Percentiles rank a stretch among this genome's conserved stretches.
phyloP scores from a whole-genome alignment of 1,140 invertebrate genomes.

The Leptopilina clavipes region DNA sequence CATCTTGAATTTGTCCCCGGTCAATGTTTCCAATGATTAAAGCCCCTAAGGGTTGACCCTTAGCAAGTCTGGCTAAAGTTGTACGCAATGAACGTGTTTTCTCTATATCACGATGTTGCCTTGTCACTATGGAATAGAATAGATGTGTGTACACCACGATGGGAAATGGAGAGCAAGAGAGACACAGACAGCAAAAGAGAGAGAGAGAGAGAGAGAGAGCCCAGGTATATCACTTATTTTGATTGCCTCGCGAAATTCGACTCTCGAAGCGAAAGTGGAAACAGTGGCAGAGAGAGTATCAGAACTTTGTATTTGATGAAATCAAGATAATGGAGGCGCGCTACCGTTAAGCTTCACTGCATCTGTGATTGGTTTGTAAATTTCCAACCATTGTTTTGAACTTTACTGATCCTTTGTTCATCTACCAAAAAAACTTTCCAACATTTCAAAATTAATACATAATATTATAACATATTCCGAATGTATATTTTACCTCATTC shows the following conservation, averaged over 20 bases:
- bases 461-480: background rate
- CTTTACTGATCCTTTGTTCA: background rate
- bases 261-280: conserved; percentile 46
- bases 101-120: background rate
- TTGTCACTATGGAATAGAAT: background rate
- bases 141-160: conserved; percentile 38
- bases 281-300: background rate
- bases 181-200: conserved; percentile 3
- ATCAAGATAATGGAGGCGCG: background rate
- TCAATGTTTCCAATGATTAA: conserved; percentile 22
- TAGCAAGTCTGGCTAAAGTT: conserved; percentile 21
- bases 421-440: background rate
- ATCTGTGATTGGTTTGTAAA: conserved; percentile 15
- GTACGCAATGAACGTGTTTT: conserved; percentile 20
- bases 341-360: conserved; percentile 8
- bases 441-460: background rate
- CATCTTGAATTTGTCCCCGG: background rate
- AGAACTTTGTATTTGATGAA: conserved; percentile 30
- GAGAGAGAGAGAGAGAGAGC: no score
- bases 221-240: conserved; percentile 57
- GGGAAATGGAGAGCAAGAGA: no score
- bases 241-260: conserved; percentile 55
- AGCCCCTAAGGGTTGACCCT: conserved; percentile 11
- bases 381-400: background rate
- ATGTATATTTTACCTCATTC: background rate